Percentiles rank a stretch among this genome's conserved stretches.
phyloP scores from a whole-genome alignment of 1,140 invertebrate species.

The Gonatopus flavifemur region DNA sequence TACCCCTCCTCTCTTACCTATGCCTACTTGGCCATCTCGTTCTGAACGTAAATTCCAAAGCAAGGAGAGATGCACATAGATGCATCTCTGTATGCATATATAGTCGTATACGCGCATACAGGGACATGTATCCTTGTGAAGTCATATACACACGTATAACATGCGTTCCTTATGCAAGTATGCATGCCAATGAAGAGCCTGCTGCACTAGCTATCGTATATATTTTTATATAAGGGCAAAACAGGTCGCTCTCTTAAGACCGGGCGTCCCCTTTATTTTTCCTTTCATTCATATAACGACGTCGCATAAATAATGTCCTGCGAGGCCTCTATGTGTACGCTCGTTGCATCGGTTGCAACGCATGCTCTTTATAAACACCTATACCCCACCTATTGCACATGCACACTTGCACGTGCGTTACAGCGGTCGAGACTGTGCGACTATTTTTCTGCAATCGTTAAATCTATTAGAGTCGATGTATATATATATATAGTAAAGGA shows the following conservation, averaged over 20 bases:
- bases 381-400: too few relatives aligned
- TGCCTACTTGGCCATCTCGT: too few relatives aligned
- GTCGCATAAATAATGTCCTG: slow-evolving; percentile 11
- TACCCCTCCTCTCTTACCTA: too few relatives aligned
- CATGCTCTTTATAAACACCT: too few relatives aligned
- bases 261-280: slow-evolving; percentile 24
- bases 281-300: slow-evolving; percentile 19
- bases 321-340: slow-evolving; percentile 5
- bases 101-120: too few relatives aligned
- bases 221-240: slow-evolving; percentile 25
- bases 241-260: slow-evolving; percentile 22
- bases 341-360: too few relatives aligned
- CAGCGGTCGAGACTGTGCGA: not conserved
- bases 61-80: too few relatives aligned
- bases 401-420: too few relatives aligned
- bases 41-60: slow-evolving; percentile 18
- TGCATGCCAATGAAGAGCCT: not conserved
- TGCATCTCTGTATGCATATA: too few relatives aligned
- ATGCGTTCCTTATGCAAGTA: slow-evolving; percentile 10
- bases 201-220: slow-evolving; percentile 8
- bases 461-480: slow-evolving; percentile 9
- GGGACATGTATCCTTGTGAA: too few relatives aligned
- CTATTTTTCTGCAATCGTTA: slow-evolving; percentile 7
- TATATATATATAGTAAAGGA: too few relatives aligned
- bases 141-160: too few relatives aligned